Evolutionary conservation across 2,113 vertebrate genomes (phyloP).

Genomic region (Apistogramma diplotaenia): DNA sequence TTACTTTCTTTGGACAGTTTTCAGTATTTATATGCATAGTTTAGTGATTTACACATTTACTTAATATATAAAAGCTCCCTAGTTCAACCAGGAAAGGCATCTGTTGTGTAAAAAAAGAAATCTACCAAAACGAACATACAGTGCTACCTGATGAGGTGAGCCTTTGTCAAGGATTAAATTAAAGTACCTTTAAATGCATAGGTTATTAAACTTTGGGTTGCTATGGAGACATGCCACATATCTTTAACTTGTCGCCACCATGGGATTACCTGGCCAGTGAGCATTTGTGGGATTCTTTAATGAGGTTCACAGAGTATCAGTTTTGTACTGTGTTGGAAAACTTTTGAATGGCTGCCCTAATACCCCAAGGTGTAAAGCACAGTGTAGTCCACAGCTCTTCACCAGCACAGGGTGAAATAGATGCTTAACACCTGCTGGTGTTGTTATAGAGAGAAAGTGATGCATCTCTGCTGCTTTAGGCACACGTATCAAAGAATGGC

Average conservation of each 20-base stretch:
- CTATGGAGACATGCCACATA: not conserved
- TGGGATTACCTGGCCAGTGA: not conserved
- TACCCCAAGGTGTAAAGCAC: not conserved
- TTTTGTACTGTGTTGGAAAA: not conserved
- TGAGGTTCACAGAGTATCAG: not conserved
- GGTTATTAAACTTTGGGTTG: not conserved
- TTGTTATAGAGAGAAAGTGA: slow-evolving; percentile 24
- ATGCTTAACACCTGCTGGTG: not conserved
- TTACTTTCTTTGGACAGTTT: not conserved
- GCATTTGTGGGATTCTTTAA: not conserved
- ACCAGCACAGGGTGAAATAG: not conserved
- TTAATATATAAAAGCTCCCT: not conserved
- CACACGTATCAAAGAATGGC: slow-evolving; percentile 21
- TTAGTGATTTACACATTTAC: not conserved
- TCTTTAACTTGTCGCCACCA: not conserved
- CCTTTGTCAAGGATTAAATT: not conserved
- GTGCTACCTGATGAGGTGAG: not conserved
- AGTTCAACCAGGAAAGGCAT: not conserved
- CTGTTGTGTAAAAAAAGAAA: not conserved
- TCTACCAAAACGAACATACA: not conserved
- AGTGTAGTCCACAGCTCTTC: not conserved
- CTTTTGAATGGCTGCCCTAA: not conserved
- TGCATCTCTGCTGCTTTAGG: not conserved
- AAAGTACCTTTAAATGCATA: not conserved
- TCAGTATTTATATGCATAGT: not conserved